phyloP scores from a whole-genome alignment of 1,140 invertebrate species.

The Antheraea mylitta region DNA sequence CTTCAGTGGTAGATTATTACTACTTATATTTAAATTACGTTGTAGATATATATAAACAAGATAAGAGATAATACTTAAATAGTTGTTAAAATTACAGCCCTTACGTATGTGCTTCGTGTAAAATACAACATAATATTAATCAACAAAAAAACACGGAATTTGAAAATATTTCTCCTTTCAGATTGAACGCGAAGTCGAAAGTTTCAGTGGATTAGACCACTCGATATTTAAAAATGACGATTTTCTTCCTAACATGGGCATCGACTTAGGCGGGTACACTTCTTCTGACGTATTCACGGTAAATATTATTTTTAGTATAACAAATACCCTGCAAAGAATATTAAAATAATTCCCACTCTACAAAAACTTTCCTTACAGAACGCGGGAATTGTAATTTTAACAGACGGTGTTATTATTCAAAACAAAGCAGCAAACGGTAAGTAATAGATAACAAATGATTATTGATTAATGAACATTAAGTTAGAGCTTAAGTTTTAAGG shows the following conservation, averaged over 20 bases:
- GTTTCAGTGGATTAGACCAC: slow-evolving; percentile 60
- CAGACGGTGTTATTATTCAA: slow-evolving; percentile 80
- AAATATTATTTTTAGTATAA: slow-evolving; percentile 30
- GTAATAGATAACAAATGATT: not conserved
- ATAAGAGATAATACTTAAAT: too few relatives aligned
- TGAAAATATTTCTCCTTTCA: slow-evolving; percentile 29
- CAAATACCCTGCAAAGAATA: not conserved
- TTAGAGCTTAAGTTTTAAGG: too few relatives aligned
- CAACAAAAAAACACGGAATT: not conserved
- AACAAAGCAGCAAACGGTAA: slow-evolving; percentile 14
- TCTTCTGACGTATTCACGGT: slow-evolving; percentile 62
- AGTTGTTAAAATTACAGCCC: too few relatives aligned
- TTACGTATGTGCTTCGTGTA: too few relatives aligned
- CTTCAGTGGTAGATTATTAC: too few relatives aligned
- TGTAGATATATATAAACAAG: too few relatives aligned
- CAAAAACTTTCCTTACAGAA: slow-evolving; percentile 80
- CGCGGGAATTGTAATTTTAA: slow-evolving; percentile 87
- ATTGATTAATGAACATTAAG: too few relatives aligned
- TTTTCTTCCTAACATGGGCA: slow-evolving; percentile 47
- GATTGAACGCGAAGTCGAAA: slow-evolving; percentile 73
- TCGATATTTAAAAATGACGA: slow-evolving; percentile 69
- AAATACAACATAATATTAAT: not conserved
- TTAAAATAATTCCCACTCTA: slow-evolving; percentile 25
- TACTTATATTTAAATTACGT: too few relatives aligned
- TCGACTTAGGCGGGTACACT: slow-evolving; percentile 56